A percentile compares a stretch with the other conserved stretches of the same genome.
phyloP scores from a whole-genome alignment of 2,888 invertebrate genomes.

The Hedya salicella region DNA sequence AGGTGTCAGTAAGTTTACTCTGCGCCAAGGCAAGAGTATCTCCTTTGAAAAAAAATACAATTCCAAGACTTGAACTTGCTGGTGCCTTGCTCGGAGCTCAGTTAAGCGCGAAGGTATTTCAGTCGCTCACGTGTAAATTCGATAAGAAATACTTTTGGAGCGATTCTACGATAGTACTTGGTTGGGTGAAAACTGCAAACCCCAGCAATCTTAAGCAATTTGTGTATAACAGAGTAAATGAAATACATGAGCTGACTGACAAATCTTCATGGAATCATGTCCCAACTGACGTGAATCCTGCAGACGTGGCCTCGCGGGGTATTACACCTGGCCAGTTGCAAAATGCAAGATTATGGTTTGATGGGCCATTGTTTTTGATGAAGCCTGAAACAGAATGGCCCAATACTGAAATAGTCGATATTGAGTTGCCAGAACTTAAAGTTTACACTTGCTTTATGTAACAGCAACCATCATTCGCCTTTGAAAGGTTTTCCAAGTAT shows the following conservation, averaged over 20 bases:
- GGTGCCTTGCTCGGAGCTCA: slow-evolving; percentile 14
- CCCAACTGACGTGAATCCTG: slow-evolving; percentile 4
- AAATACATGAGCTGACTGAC: slow-evolving; percentile 20
- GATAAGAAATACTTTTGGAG: slow-evolving; percentile 11
- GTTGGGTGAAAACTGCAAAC: background rate
- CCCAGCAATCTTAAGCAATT: slow-evolving; percentile 6
- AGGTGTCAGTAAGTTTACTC: background rate
- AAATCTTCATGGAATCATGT: slow-evolving; percentile 8
- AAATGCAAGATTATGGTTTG: background rate
- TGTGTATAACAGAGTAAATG: slow-evolving; percentile 13
- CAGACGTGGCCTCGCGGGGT: background rate
- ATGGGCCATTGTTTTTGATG: slow-evolving; percentile 1
- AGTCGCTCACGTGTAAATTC: slow-evolving; percentile 6
- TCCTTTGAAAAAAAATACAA: slow-evolving; percentile 2
- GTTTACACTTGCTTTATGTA: background rate
- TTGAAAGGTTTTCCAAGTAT: slow-evolving; percentile 3
- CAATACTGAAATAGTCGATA: background rate
- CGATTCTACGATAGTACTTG: slow-evolving; percentile 8
- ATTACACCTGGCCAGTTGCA: slow-evolving; percentile 2
- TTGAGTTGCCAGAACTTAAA: slow-evolving; percentile 1
- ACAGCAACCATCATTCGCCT: background rate
- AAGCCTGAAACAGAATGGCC: background rate
- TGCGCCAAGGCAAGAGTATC: slow-evolving; percentile 19
- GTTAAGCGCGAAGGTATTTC: slow-evolving; percentile 11
- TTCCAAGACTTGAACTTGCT: background rate